A percentile compares a stretch with the other conserved stretches of the same genome.
Evolutionary conservation across 2,797 vertebrate species (phyloP).

Genomic region (Scleropages formosus): DNA sequence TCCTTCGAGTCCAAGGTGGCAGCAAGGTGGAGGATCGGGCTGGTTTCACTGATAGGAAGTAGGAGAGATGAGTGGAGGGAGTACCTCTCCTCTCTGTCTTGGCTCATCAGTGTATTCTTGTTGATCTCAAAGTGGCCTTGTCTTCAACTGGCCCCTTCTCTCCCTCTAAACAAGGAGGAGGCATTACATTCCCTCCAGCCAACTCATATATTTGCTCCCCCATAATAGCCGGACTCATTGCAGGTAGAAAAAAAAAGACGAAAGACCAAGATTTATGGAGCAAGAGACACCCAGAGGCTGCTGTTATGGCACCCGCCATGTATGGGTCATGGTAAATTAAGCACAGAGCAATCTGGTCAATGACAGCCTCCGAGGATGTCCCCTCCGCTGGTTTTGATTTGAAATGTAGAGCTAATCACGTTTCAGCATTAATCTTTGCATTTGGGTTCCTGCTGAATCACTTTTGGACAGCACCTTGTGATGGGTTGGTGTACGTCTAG

Average conservation of each 20-base stretch:
- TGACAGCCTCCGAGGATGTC: constrained; percentile 4
- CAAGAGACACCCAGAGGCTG: constrained; percentile 35
- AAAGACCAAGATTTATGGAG: constrained; percentile 49
- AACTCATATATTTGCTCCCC: constrained; percentile 51
- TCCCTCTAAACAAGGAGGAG: constrained; percentile 39
- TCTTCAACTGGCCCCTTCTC: no score
- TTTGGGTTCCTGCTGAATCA: background rate
- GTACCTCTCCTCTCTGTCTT: no score
- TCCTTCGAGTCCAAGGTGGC: no score
- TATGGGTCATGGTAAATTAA: constrained; percentile 17
- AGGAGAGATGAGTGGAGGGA: no score
- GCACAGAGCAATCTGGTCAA: constrained; percentile 18
- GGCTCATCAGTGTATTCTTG: no score
- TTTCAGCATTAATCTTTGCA: constrained; percentile 2
- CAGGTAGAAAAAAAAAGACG: constrained; percentile 47
- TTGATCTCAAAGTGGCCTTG: no score
- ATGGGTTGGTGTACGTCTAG: background rate
- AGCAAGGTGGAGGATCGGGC: no score
- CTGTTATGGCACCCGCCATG: constrained; percentile 35
- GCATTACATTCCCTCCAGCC: constrained; percentile 39
- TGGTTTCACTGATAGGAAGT: no score
- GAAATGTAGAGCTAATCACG: constrained; percentile 14
- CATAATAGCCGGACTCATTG: constrained; percentile 50
- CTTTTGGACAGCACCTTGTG: background rate
- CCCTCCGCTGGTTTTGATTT: constrained; percentile 17